Evolutionary conservation across 2,888 invertebrate genomes (phyloP).

Genomic region (Podabrus alpinus): DNA sequence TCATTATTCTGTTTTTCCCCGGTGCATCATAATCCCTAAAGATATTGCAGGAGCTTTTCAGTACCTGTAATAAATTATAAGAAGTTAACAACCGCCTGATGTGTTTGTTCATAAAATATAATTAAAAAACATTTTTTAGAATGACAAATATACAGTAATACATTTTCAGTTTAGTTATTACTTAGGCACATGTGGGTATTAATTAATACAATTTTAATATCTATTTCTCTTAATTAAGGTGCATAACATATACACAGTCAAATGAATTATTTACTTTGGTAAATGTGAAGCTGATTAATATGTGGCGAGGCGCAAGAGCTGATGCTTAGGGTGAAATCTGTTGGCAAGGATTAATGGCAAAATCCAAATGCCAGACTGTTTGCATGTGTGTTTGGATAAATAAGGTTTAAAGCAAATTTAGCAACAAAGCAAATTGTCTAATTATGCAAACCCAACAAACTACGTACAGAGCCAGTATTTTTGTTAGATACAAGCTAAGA

Average conservation of each 20-base stretch:
- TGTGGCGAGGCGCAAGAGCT: slow-evolving; percentile 23
- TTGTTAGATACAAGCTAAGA: slow-evolving; percentile 6
- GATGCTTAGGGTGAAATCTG: slow-evolving; percentile 28
- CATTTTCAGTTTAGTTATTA: background rate
- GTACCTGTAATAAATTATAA: slow-evolving; percentile 23
- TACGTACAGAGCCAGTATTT: slow-evolving; percentile 7
- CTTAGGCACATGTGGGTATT: slow-evolving; percentile 16
- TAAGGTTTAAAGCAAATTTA: slow-evolving; percentile 19
- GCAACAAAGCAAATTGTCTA: slow-evolving; percentile 18
- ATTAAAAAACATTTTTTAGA: slow-evolving; percentile 15
- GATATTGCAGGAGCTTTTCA: slow-evolving; percentile 10
- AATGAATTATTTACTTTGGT: slow-evolving; percentile 26
- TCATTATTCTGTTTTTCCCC: slow-evolving; percentile 15
- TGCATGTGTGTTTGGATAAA: slow-evolving; percentile 27
- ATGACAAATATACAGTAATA: slow-evolving; percentile 6
- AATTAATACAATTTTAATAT: slow-evolving; percentile 21
- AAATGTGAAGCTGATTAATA: slow-evolving; percentile 28
- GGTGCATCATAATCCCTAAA: slow-evolving; percentile 16
- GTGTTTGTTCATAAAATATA: slow-evolving; percentile 13
- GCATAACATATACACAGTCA: slow-evolving; percentile 17
- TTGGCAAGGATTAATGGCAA: slow-evolving; percentile 25
- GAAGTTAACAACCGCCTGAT: slow-evolving; percentile 9
- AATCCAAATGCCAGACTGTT: slow-evolving; percentile 21
- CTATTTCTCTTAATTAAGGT: slow-evolving; percentile 28
- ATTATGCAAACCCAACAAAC: slow-evolving; percentile 16